These are phyloP conservation scores for Trachymyrmex septentrionalis DNA, from an alignment of 1,140 invertebrate genomes.

Conservation along the genomic window DNA sequence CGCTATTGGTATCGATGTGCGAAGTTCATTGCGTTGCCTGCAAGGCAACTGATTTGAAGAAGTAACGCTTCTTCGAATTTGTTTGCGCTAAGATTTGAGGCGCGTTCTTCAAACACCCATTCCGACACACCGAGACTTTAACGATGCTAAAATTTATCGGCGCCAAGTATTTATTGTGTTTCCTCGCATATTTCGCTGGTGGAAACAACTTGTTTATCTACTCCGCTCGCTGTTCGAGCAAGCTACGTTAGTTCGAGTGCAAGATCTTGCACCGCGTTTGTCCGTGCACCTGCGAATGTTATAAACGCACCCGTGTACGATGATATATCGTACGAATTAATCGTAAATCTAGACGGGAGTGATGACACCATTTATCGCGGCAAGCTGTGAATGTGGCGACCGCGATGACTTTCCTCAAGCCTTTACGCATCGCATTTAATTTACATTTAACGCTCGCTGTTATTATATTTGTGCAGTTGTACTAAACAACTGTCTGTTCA, in stretches of 20 bases:
- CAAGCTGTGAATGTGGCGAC: too few relatives aligned
- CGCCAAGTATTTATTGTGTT: constrained; percentile 27
- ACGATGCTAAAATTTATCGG: constrained; percentile 51
- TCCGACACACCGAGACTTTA: neutral
- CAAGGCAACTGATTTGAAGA: constrained; percentile 38
- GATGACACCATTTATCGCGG: constrained; percentile 38
- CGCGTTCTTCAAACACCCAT: neutral
- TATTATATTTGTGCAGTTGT: constrained; percentile 22
- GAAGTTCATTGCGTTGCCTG: neutral
- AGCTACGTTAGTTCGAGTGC: neutral
- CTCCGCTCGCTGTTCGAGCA: neutral
- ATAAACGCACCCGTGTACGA: neutral
- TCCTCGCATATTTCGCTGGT: constrained; percentile 1
- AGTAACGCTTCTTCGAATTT: constrained; percentile 21
- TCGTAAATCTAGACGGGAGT: constrained; percentile 33
- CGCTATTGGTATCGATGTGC: constrained; percentile 6
- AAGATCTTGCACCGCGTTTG: neutral
- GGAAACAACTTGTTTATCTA: constrained; percentile 5
- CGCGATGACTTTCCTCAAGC: constrained; percentile 50
- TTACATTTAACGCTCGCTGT: constrained; percentile 14
- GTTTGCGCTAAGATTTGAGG: neutral
- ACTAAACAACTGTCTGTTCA: neutral
- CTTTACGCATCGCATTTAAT: constrained; percentile 11
- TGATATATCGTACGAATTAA: constrained; percentile 30
- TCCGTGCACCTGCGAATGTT: neutral